Percentiles rank a stretch among this genome's conserved stretches.
Evolutionary conservation across 2,888 invertebrate species (phyloP).

Genomic region (Phlogophora meticulosa): DNA sequence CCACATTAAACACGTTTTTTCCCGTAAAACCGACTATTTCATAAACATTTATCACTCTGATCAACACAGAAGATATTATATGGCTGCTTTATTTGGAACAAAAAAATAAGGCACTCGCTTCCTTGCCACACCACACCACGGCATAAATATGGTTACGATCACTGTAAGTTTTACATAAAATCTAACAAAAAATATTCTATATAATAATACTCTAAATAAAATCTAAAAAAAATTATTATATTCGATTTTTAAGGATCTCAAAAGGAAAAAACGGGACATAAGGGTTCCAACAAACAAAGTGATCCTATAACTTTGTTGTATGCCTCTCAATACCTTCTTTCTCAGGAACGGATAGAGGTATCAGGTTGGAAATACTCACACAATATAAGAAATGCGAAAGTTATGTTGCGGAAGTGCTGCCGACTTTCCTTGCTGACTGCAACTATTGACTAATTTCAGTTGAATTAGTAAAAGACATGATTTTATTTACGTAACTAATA

Average conservation of each 20-base stretch:
- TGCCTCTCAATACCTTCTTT: no score
- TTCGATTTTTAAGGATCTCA: no score
- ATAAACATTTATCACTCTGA: neutral
- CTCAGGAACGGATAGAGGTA: no score
- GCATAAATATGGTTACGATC: neutral
- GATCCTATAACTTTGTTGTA: no score
- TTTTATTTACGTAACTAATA: neutral
- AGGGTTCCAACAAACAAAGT: no score
- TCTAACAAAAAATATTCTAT: neutral
- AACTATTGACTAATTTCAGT: neutral
- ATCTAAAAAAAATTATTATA: no score
- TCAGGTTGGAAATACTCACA: no score
- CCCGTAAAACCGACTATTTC: constrained; percentile 9
- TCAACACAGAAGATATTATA: neutral
- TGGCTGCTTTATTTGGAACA: constrained; percentile 1
- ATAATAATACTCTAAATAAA: no score
- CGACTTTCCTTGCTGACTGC: neutral
- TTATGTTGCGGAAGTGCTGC: neutral
- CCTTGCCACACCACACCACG: no score
- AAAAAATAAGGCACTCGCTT: neutral
- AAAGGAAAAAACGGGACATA: no score
- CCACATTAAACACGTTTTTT: neutral
- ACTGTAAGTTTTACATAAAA: neutral
- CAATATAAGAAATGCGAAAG: no score
- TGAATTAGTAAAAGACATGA: constrained; percentile 21